phyloP scores from a whole-genome alignment of 2,113 vertebrate genomes.

The Dasyurus viverrinus region DNA sequence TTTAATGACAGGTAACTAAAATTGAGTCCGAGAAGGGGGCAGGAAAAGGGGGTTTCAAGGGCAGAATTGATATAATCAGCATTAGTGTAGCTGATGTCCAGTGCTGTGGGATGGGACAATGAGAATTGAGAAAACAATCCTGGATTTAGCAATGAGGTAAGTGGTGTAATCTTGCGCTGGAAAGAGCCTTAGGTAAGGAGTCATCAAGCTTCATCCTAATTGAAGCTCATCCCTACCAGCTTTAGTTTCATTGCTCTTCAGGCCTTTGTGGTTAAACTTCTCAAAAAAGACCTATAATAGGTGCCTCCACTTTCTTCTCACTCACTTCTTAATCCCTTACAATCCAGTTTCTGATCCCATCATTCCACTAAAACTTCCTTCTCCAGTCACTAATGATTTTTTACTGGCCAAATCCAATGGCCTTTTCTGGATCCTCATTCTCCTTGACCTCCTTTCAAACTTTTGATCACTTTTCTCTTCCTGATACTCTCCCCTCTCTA shows the following conservation, averaged over 20 bases:
- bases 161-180: neutral
- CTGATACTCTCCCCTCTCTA: neutral
- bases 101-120: neutral
- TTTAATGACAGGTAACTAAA: neutral
- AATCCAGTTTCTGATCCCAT: neutral
- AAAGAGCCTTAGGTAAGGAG: neutral
- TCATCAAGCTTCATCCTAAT: neutral
- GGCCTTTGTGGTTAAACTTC: neutral
- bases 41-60: neutral
- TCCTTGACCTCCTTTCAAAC: neutral
- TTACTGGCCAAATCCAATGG: neutral
- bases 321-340: neutral
- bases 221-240: neutral
- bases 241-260: neutral
- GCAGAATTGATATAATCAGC: neutral
- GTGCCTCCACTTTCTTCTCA: neutral
- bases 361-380: neutral
- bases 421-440: neutral
- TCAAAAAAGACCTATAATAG: neutral
- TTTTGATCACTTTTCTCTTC: neutral
- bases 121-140: neutral
- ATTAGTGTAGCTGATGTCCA: neutral
- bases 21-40: neutral
- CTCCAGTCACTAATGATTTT: neutral
- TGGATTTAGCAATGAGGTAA: neutral